phyloP scores from a whole-genome alignment of 2,888 invertebrate species.

The Dynastes tityus region DNA sequence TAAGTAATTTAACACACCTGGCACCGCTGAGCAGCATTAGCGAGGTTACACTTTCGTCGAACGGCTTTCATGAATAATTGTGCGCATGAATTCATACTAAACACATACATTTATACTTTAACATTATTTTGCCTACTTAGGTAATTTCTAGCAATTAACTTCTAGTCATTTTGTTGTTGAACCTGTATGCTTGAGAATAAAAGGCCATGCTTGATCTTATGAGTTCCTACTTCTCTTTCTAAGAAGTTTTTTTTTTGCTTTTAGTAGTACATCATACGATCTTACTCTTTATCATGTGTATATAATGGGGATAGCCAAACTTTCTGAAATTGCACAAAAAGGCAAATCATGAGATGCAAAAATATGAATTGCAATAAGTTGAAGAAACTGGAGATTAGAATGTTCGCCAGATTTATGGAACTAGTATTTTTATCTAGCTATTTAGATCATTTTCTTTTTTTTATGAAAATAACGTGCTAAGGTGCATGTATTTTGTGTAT shows the following conservation, averaged over 20 bases:
- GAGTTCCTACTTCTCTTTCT: neutral
- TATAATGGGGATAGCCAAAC: no score
- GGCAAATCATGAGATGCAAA: no score
- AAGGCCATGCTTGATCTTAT: conserved; percentile 16
- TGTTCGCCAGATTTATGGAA: no score
- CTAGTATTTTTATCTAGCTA: no score
- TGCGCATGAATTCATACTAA: conserved; percentile 31
- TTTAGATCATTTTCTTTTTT: no score
- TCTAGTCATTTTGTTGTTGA: conserved; percentile 36
- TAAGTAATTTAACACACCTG: conserved; percentile 70
- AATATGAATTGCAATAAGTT: no score
- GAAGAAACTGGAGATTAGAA: no score
- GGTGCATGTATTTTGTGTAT: no score
- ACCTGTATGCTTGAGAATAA: conserved; percentile 26
- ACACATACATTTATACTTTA: conserved; percentile 20
- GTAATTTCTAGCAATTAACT: conserved; percentile 37
- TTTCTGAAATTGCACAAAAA: no score
- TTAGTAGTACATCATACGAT: no score
- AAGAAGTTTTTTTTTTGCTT: neutral
- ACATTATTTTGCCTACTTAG: neutral
- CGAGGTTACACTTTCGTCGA: conserved; percentile 68
- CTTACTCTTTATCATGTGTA: no score
- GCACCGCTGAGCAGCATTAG: conserved; percentile 74
- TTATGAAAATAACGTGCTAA: no score
- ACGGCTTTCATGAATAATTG: conserved; percentile 34